Evolutionary conservation across 2,797 vertebrate genomes (phyloP).

Genomic region (Epinephelus awoara): DNA sequence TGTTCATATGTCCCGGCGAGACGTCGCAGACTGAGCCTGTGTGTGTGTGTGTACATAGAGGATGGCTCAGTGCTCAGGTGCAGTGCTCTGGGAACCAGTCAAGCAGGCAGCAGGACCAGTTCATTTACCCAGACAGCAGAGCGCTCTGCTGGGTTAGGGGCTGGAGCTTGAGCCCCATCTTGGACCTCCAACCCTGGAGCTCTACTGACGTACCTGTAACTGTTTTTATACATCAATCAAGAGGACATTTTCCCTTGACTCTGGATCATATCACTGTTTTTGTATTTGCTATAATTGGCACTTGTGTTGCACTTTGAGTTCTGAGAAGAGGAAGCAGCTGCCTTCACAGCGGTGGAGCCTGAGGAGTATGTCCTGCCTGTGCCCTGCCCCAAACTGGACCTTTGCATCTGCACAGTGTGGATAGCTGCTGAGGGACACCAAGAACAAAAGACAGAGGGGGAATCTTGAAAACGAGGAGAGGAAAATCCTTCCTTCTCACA

Average conservation of each 20-base stretch:
- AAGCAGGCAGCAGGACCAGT: constrained; percentile 57
- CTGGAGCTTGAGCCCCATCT: constrained; percentile 51
- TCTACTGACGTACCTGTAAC: constrained; percentile 15
- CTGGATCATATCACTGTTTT: constrained; percentile 34
- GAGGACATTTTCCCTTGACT: constrained; percentile 27
- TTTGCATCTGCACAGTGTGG: constrained; percentile 47
- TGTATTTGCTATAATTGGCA: constrained; percentile 38
- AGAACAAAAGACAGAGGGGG: constrained; percentile 47
- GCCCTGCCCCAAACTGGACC: constrained; percentile 58
- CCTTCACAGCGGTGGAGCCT: constrained; percentile 30
- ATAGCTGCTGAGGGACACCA: constrained; percentile 51
- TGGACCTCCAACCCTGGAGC: constrained; percentile 54
- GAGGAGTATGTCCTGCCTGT: constrained; percentile 34
- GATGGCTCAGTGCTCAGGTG: constrained; percentile 75
- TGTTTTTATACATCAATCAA: constrained; percentile 42
- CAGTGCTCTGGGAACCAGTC: constrained; percentile 60
- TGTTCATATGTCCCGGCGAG: constrained; percentile 65
- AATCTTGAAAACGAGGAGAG: constrained; percentile 39
- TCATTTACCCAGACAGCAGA: constrained; percentile 51
- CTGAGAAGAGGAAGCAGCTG: constrained; percentile 36
- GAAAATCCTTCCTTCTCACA: constrained; percentile 25
- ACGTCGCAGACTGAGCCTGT: constrained; percentile 45
- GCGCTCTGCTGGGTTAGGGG: constrained; percentile 49
- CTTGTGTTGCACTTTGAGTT: constrained; percentile 59
- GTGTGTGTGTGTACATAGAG: constrained; percentile 45